phyloP scores from a whole-genome alignment of 2,888 invertebrate genomes.

The Kuschelorhynchus macadamiae region DNA sequence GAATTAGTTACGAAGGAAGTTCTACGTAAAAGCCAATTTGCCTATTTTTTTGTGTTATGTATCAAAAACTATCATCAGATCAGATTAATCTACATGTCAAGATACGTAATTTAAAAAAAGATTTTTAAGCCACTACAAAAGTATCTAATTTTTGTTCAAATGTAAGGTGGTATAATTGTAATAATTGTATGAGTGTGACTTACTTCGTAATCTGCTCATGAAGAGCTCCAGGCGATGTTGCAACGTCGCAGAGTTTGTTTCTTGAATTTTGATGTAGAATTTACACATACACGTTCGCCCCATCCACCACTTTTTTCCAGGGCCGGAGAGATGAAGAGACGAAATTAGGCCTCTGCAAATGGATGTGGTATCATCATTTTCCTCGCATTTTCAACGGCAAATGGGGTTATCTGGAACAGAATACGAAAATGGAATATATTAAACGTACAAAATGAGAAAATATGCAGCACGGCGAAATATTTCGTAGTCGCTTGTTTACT shows the following conservation, averaged over 20 bases:
- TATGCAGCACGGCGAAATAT: constrained; percentile 40
- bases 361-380: constrained; percentile 50
- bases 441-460: constrained; percentile 47
- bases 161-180: too few relatives aligned
- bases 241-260: constrained; percentile 39
- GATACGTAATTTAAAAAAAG: too few relatives aligned
- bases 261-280: constrained; percentile 47
- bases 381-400: constrained; percentile 45
- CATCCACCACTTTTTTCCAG: constrained; percentile 42
- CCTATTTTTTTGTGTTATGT: too few relatives aligned
- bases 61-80: too few relatives aligned
- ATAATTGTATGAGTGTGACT: too few relatives aligned
- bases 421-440: constrained; percentile 50
- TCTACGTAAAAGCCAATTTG: too few relatives aligned
- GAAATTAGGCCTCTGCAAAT: constrained; percentile 49
- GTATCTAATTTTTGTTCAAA: too few relatives aligned
- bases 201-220: too few relatives aligned
- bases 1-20: too few relatives aligned
- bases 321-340: constrained; percentile 44
- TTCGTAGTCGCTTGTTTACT: constrained; percentile 40
- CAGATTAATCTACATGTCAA: too few relatives aligned
- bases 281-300: constrained; percentile 42
- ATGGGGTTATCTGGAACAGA: constrained; percentile 47
- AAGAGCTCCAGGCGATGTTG: constrained; percentile 19
- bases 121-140: too few relatives aligned